Evolutionary conservation across 2,888 invertebrate species (phyloP), one percentile per base, ranked within the genome.

Genomic region (Monoplex corrugatus): DNA sequence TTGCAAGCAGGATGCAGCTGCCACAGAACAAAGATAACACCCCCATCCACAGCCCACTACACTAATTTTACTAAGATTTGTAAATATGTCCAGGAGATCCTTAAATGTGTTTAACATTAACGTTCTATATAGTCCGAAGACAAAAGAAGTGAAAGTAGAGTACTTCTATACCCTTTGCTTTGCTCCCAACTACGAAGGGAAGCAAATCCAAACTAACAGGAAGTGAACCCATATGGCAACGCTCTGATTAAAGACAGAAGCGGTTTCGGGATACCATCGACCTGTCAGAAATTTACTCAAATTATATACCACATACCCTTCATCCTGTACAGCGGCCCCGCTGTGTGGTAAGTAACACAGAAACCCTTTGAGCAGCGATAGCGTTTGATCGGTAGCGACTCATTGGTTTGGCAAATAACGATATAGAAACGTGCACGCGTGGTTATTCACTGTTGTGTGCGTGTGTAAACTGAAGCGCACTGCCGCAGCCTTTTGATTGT

Each of bases 291-390:
- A 38, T 38, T 75, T 75, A 35, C 16, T 32, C 75, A 75, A 75
- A 75, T 75, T 38, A 75, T 75, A 35, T 38, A 75, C 38, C 75
- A 38, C 10, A 38, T 38, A 38, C 38, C 75, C 75, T 75, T 75
- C 75, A 75, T 19, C n/a, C n/a, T n/a, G n/a, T n/a, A n/a, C n/a
- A n/a, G n/a, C n/a, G n/a, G n/a, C n/a, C n/a, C n/a, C n/a, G 75
- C 75, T 75, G 75, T 75, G 75, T 75, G 75, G 75, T 38, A 75
- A 75, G 75, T 75, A 75, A 75, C 23, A 38, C 75, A 75, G 16
- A 23, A 2, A 75, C 35, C 38, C 13, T 75, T 35, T 38, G 35
- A 75, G 35, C 16, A 75, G 75, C 23, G 19, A 38, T 19, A 38
- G 75, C 35, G 75, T 38, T 38, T 75, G 75, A 75, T 38, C 38